Percentiles rank a stretch among this genome's conserved stretches.
phyloP scores from a whole-genome alignment of 2,888 invertebrate species.

The Dryococelus australis region DNA sequence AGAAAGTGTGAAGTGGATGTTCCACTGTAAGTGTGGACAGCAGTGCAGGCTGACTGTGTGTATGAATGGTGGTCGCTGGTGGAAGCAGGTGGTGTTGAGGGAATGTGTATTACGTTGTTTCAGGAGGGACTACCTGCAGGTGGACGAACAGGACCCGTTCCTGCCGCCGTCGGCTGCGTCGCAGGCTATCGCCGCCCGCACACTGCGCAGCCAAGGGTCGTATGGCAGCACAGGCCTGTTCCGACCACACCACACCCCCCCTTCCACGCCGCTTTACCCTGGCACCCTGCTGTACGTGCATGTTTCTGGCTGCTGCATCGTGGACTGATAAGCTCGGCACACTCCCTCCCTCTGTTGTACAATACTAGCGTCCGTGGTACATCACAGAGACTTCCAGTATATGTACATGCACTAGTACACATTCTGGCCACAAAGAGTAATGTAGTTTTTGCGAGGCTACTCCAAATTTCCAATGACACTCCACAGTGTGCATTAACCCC shows the following conservation, averaged over 20 bases:
- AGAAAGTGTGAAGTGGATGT: too few species aligned
- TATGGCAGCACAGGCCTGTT: slow-evolving; percentile 62
- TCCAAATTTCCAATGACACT: too few species aligned
- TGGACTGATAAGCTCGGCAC: background rate
- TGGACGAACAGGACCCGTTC: slow-evolving; percentile 86
- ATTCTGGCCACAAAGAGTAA: too few species aligned
- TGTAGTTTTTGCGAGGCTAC: too few species aligned
- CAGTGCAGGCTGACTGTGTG: too few species aligned
- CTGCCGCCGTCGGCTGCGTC: slow-evolving; percentile 67
- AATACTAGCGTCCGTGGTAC: too few species aligned
- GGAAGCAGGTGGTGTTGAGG: too few species aligned
- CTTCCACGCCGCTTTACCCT: slow-evolving; percentile 51
- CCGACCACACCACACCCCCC: slow-evolving; percentile 46
- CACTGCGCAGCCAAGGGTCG: slow-evolving; percentile 76
- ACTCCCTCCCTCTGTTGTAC: background rate
- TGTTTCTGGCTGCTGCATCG: slow-evolving; percentile 27
- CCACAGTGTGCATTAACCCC: too few species aligned
- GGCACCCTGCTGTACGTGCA: slow-evolving; percentile 50
- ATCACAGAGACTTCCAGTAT: too few species aligned
- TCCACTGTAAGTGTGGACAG: too few species aligned
- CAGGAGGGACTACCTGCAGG: slow-evolving; percentile 81
- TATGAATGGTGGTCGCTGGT: too few species aligned
- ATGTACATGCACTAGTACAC: too few species aligned
- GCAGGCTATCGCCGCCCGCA: slow-evolving; percentile 68
- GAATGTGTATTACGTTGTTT: slow-evolving; percentile 50